These are phyloP conservation scores for Cephalopholis sonnerati DNA, from an alignment of 2,113 vertebrate species.

Conservation along the genomic window DNA sequence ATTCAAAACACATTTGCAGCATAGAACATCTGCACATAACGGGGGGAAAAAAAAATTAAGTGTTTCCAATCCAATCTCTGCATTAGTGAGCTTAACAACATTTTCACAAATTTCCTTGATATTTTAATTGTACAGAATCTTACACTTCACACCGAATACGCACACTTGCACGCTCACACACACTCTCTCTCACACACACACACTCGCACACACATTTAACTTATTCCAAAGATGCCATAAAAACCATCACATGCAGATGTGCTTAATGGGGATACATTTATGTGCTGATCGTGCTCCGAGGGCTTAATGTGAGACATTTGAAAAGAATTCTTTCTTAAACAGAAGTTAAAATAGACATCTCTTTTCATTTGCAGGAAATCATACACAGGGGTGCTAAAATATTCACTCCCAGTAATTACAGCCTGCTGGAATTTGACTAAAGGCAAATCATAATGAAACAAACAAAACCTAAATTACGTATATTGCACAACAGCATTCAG, in stretches of 20 bases:
- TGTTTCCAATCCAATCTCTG: slow-evolving; percentile 39
- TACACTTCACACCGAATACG: background rate
- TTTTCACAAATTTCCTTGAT: slow-evolving; percentile 35
- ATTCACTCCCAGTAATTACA: slow-evolving; percentile 70
- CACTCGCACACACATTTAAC: slow-evolving; percentile 16
- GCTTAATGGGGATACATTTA: slow-evolving; percentile 23
- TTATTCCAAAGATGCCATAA: slow-evolving; percentile 36
- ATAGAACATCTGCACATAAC: slow-evolving; percentile 65
- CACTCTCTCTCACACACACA: slow-evolving; percentile 24
- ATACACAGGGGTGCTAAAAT: slow-evolving; percentile 49
- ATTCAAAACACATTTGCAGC: slow-evolving; percentile 67
- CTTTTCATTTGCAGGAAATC: slow-evolving; percentile 59
- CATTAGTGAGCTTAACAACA: slow-evolving; percentile 25
- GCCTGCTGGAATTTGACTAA: slow-evolving; percentile 69
- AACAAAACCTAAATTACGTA: slow-evolving; percentile 75
- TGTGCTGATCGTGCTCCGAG: slow-evolving; percentile 19
- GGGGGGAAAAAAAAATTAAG: slow-evolving; percentile 24
- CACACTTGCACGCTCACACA: background rate
- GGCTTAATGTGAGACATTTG: slow-evolving; percentile 36
- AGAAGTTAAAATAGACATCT: slow-evolving; percentile 40
- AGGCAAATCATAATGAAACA: slow-evolving; percentile 70
- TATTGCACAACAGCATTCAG: slow-evolving; percentile 59
- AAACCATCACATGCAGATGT: slow-evolving; percentile 49
- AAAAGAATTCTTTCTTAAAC: slow-evolving; percentile 30
- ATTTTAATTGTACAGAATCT: slow-evolving; percentile 39